Conservation (phyloP, 2,888 invertebrate genomes). For the Cheilosia scutellata region DNA sequence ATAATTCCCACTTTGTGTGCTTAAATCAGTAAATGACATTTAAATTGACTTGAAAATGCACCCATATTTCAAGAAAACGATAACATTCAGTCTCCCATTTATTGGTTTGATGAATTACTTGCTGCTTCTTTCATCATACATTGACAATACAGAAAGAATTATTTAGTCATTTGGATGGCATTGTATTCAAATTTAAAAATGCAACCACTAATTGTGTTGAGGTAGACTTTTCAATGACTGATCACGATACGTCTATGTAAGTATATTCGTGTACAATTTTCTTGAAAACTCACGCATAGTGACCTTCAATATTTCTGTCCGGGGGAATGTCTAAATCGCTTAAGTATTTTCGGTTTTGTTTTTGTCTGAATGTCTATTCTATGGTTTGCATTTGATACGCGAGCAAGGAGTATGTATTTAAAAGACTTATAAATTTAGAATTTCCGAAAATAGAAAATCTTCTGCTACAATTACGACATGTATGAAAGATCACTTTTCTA, state of each 20-base stretch:
- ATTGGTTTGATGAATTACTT: too few relatives aligned
- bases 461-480: background rate
- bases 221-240: background rate
- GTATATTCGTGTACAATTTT: background rate
- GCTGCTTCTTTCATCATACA: background rate
- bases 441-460: constrained; percentile 19
- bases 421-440: constrained; percentile 17
- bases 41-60: background rate
- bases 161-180: background rate
- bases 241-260: background rate
- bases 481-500: background rate
- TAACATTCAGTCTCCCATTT: background rate
- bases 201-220: background rate
- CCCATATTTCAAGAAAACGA: background rate
- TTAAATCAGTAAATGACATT: background rate
- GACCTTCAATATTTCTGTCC: constrained; percentile 1
- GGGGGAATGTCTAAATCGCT: constrained; percentile 2
- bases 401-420: background rate
- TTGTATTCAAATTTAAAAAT: background rate
- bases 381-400: background rate
- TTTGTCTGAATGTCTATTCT: background rate
- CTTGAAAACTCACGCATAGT: background rate
- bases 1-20: background rate
- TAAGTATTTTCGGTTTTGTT: constrained; percentile 2
- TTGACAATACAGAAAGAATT: background rate